Evolutionary conservation across 1,140 invertebrate genomes (phyloP).

Genomic region (Telenomus remus): DNA sequence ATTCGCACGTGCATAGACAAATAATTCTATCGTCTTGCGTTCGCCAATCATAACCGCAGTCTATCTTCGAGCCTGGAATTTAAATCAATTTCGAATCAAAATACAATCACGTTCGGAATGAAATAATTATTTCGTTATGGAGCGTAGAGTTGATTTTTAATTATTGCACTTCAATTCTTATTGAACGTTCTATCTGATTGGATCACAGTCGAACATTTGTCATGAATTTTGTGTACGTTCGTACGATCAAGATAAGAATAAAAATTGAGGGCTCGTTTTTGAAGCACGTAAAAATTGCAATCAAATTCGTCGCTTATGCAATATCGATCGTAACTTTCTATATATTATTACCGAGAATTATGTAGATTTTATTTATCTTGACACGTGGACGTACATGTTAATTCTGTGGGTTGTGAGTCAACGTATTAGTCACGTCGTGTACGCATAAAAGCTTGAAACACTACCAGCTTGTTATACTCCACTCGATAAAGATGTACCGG

Average conservation of each 20-base stretch:
- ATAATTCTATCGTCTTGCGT: conserved; percentile 25
- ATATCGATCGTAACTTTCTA: conserved; percentile 51
- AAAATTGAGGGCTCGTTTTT: neutral
- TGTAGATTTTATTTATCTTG: conserved; percentile 58
- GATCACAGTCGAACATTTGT: no score
- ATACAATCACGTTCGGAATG: neutral
- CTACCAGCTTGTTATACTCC: conserved; percentile 42
- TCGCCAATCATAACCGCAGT: conserved; percentile 9
- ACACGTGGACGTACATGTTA: conserved; percentile 58
- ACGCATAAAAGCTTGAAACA: conserved; percentile 38
- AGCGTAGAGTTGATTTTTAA: no score
- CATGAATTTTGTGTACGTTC: no score
- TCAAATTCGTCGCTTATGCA: conserved; percentile 33
- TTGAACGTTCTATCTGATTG: no score
- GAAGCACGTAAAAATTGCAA: conserved; percentile 10
- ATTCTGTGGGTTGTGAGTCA: conserved; percentile 57
- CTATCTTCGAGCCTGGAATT: neutral
- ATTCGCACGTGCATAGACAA: conserved; percentile 36
- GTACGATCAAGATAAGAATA: no score
- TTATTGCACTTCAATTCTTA: no score
- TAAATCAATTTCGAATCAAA: neutral
- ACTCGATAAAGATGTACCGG: conserved; percentile 51
- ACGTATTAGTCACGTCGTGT: conserved; percentile 54
- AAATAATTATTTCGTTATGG: neutral
- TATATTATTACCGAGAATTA: conserved; percentile 49